Base-by-base conservation (phyloP, 2,113 vertebrate genomes). In the Gobiocypris rarus region DNA sequence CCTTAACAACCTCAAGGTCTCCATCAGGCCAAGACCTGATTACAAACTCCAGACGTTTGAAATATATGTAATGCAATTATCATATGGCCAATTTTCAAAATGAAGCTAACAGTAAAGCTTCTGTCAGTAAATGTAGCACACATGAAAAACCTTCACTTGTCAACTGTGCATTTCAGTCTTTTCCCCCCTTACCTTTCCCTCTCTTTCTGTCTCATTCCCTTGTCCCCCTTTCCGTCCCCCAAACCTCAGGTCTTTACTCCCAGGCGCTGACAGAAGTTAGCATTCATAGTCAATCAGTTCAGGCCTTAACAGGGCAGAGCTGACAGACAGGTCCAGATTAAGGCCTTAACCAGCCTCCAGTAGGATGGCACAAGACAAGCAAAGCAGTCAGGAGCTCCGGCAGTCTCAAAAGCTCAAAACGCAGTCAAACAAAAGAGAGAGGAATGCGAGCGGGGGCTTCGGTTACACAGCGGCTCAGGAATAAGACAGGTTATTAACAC, bases 291-390 rank as follows among this genome's bases (percentile, higher is more conserved):
- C 92, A 93, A 89, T 93, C 89, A 92, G 90, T 89, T 90, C 85
- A 87, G 92, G 92, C 87, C 90, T 92, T 93, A 94, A 94, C 93
- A 91, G 92, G 90, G 92, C 90, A 89, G 90, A 94, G 94, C 93
- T 94, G 94, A 95, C 93, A 94, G 94, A 94, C 93, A 88, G 89
- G 91, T 86, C 91, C 91, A 93, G 92, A 94, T 94, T 92, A 94
- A 93, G 92, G 92, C 88, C 89, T 92, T 93, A 92, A 92, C 93
- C 91, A 90, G 91, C 89, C 91, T 92, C 88, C 88, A 92, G 89
- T 89, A 88, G 89, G 91, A 92, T 90, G 90, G 91, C 90, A 92
- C 89, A 81, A 90, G 92, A 92, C 86, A 77, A 92, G 91, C 52
- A 85, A 91, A 89, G 89, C 88, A 89, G 89, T 91, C 65, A 89